Percentiles rank a stretch among this genome's conserved stretches.
Evolutionary conservation across 2,113 vertebrate genomes (phyloP).

Genomic region (Lophura nycthemera): DNA sequence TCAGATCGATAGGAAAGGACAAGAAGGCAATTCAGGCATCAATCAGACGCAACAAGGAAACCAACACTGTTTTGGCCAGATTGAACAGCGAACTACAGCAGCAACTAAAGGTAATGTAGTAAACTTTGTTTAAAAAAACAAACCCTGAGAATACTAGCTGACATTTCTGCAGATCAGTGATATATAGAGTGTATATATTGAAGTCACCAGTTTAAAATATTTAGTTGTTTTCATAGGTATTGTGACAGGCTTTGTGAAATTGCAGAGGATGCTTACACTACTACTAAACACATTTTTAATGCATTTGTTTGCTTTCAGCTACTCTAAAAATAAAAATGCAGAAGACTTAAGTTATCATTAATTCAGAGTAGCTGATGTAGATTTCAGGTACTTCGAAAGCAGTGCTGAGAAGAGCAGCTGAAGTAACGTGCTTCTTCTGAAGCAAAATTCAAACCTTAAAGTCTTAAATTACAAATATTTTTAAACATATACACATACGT

Average conservation of each 20-base stretch:
- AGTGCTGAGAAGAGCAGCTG: neutral
- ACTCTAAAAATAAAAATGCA: neutral
- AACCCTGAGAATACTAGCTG: neutral
- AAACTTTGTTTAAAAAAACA: neutral
- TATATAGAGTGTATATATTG: no score
- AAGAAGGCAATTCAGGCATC: conserved; percentile 99
- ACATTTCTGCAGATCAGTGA: neutral
- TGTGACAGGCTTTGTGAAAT: neutral
- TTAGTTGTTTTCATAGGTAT: neutral
- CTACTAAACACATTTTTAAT: neutral
- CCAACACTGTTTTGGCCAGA: conserved; percentile 97
- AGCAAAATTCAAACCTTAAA: neutral
- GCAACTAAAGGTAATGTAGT: conserved; percentile 90
- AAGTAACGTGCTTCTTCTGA: neutral
- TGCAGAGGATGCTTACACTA: neutral
- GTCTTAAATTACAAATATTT: neutral
- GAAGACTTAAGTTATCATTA: neutral
- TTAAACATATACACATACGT: neutral
- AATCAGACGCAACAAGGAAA: conserved; percentile 99
- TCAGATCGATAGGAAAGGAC: conserved; percentile 95
- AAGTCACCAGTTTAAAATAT: neutral
- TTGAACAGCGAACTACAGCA: conserved; percentile 98
- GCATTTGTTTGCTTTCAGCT: neutral
- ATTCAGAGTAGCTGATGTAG: neutral
- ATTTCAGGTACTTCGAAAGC: neutral